These are phyloP conservation scores for Shinisaurus crocodilurus DNA, from an alignment of 2,113 vertebrate genomes.

Conservation along the genomic window DNA sequence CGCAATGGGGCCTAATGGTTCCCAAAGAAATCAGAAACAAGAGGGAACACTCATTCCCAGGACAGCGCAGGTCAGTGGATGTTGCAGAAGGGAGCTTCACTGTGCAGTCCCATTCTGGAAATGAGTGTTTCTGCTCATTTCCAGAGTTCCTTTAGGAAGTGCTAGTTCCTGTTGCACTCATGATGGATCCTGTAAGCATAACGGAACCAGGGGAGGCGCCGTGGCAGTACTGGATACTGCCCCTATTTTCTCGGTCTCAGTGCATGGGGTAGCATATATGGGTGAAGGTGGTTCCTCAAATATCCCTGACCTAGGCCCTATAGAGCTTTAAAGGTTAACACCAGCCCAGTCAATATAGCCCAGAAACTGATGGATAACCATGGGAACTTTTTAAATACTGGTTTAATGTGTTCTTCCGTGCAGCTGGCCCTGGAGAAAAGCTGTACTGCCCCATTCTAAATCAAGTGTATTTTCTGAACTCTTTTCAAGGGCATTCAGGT, in stretches of 20 bases:
- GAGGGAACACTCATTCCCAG: no score
- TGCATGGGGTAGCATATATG: background rate
- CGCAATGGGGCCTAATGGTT: no score
- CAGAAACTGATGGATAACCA: background rate
- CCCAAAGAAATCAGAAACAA: no score
- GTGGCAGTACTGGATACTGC: no score
- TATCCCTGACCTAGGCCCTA: background rate
- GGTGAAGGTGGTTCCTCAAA: background rate
- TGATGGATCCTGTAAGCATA: no score
- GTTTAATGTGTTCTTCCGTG: background rate
- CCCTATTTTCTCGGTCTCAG: background rate
- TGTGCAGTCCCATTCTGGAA: no score
- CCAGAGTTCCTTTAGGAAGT: no score
- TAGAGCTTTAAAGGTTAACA: background rate
- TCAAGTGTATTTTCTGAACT: background rate
- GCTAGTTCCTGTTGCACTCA: no score
- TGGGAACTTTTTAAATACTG: background rate
- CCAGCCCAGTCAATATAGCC: background rate
- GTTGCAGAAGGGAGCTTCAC: no score
- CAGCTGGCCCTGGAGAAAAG: background rate
- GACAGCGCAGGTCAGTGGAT: no score
- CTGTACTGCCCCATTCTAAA: background rate
- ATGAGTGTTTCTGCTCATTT: no score
- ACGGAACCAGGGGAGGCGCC: no score
- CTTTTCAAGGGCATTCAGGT: background rate